Evolutionary conservation across 1,140 invertebrate species (phyloP), one percentile per base, ranked within the genome.

Genomic region (Phocides pigmalion): DNA sequence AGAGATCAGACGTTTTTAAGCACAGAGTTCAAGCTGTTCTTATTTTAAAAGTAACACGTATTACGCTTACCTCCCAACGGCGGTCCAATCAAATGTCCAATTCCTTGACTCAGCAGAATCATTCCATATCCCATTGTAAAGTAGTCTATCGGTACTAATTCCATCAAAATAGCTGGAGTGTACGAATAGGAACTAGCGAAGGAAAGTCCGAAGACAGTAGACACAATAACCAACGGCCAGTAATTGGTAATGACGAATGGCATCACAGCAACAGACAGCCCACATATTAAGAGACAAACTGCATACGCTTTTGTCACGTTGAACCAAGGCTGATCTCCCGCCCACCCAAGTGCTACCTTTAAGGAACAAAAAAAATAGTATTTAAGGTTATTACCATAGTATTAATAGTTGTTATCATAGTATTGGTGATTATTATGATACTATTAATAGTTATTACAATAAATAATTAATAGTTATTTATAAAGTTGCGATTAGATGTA

Each of bases 101-200:
- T 88, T 3, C 98, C 98, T 91, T 98, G 97, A 75, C 97, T 96
- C n/a, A 98, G 88, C 14, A 98, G 91, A 39, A 97, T 94, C 28
- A 98, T 90, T 25, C 98, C 97, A 87, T 98, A 98, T 4, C 96
- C 97, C 71, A 95, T 95, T 0, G 97, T 97, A 81, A 99, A 98
- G 66, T 93, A 87, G 41, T 93, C 92, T 56, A 93, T 82, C 0
- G 88, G 88, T 53, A 90, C 81, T 49, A 90, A 58, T 42, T 90
- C 77, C 73, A 97, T 96, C 11, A 97, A 85, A 69, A 98, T 97
- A 17, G 96, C 95, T 0, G 97, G 96, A 0, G 96, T 97, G 50
- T 97, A 96, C 4, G 96, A 96, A 79, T 97, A 98, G 61, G 94
- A 96, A 64, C 96, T 97, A 20, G 96, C 95, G 74, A 97, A 97